Evolutionary conservation across 2,888 invertebrate species (phyloP), one percentile per base, ranked within the genome.

Genomic region (Watsonalla binaria): DNA sequence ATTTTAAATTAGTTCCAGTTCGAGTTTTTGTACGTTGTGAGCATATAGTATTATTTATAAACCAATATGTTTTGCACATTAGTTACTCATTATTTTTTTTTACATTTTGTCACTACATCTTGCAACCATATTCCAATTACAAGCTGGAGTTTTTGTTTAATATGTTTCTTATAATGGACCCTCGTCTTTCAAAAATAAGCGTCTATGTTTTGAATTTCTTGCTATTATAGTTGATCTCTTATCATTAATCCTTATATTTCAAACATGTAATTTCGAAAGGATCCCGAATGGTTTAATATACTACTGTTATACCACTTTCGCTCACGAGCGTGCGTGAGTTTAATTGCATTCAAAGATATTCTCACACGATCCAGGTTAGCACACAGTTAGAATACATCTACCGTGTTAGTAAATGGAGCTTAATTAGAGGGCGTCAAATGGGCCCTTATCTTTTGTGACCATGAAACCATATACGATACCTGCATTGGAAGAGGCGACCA

Each of bases 301-400:
- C n/a, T 83, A 80, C 78, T 78, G 78, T 80, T 84, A 84, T 57
- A 56, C 54, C 59, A 71, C 86, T 87, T 87, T 86, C 84, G 74
- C 82, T 83, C 81, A 84, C 83, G 81, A 78, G 71, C 62, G 57
- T 77, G 80, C 80, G 78, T 78, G 82, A 68, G 63, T 67, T 66
- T 73, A 75, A 76, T 24, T 80, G 79, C 78, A 79, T 82, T 76
- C 74, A 66, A 73, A 70, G 63, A 70, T 75, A 77, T 82, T 76
- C 81, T 85, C 80, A 79, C 81, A 84, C 80, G 84, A 75, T 57
- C 61, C 62, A 56, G 68, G 59, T 66, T 67, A 42, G 42, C 42
- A 42, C 71, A 69, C 68, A 64, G 66, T 74, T 68, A 61, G 58
- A 59, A 54, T 55, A 11, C 42, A 8, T 11, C 42, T 42, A 11